phyloP scores from a whole-genome alignment of 1,140 invertebrate species.

The Drosophila tristis region DNA sequence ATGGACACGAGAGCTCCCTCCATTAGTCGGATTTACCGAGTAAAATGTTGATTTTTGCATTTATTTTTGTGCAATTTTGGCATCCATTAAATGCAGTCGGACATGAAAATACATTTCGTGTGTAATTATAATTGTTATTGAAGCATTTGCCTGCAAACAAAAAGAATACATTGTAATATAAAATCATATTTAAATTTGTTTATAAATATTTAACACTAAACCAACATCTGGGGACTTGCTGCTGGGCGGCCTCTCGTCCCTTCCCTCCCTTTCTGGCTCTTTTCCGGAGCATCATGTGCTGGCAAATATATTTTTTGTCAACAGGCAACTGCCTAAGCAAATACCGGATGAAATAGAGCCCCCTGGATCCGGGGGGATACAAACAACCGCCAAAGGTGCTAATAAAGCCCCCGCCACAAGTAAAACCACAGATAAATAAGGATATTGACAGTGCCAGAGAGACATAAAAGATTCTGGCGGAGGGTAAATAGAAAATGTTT shows the following conservation, averaged over 20 bases:
- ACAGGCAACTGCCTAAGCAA: conserved; percentile 34
- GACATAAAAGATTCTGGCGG: conserved; percentile 44
- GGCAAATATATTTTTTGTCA: conserved; percentile 37
- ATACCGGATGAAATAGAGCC: conserved; percentile 13
- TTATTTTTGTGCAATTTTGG: conserved; percentile 32
- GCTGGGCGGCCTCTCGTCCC: too few relatives aligned
- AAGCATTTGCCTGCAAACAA: background rate
- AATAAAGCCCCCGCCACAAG: conserved; percentile 35
- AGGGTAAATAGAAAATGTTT: conserved; percentile 40
- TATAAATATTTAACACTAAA: conserved; percentile 9
- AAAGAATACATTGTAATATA: background rate
- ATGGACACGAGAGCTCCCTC: background rate
- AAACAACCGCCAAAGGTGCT: conserved; percentile 45
- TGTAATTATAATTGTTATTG: conserved; percentile 42
- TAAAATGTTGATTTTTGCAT: conserved; percentile 41
- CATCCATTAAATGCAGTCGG: conserved; percentile 26
- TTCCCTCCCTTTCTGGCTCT: conserved; percentile 1
- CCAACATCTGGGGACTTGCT: too few relatives aligned
- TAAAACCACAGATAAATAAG: conserved; percentile 47
- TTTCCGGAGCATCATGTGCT: conserved; percentile 1
- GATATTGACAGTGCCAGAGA: conserved; percentile 54
- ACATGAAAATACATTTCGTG: conserved; percentile 53
- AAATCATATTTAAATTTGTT: conserved; percentile 21
- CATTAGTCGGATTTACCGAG: conserved; percentile 25
- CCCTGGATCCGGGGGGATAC: conserved; percentile 13